These are phyloP conservation scores for Caenorhabditis japonica DNA, from an alignment of 2,888 invertebrate genomes.

Conservation along the genomic window DNA sequence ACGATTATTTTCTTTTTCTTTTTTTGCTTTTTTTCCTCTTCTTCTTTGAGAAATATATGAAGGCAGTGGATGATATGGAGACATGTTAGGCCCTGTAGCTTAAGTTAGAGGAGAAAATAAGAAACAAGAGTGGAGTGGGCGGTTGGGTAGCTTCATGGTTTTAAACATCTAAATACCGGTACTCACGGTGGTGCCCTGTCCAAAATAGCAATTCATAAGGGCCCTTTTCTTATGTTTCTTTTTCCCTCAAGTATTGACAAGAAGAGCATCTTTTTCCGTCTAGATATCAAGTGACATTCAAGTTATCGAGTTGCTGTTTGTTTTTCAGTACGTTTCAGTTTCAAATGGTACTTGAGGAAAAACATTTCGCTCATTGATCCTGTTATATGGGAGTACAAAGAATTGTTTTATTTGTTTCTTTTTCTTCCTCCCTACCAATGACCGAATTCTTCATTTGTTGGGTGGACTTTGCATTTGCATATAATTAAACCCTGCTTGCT, in stretches of 20 bases:
- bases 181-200: too few relatives aligned
- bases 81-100: slow-evolving; percentile 39
- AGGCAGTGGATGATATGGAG: slow-evolving; percentile 27
- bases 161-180: too few relatives aligned
- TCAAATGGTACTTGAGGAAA: too few relatives aligned
- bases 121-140: neutral
- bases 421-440: slow-evolving; percentile 26
- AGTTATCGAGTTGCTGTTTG: too few relatives aligned
- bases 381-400: slow-evolving; percentile 24
- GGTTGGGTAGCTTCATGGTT: too few relatives aligned
- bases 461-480: slow-evolving; percentile 49
- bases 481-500: slow-evolving; percentile 53
- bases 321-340: too few relatives aligned
- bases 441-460: slow-evolving; percentile 50
- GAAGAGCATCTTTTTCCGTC: too few relatives aligned
- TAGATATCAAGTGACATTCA: too few relatives aligned
- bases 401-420: slow-evolving; percentile 23
- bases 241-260: too few relatives aligned
- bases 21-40: neutral
- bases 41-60: neutral
- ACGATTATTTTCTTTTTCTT: too few relatives aligned
- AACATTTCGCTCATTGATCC: slow-evolving; percentile 51
- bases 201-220: too few relatives aligned
- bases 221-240: too few relatives aligned
- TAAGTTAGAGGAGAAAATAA: slow-evolving; percentile 14